Evolutionary conservation across 1,140 invertebrate species (phyloP), one percentile per base, ranked within the genome.

Genomic region (Geopemphigus sp.): DNA sequence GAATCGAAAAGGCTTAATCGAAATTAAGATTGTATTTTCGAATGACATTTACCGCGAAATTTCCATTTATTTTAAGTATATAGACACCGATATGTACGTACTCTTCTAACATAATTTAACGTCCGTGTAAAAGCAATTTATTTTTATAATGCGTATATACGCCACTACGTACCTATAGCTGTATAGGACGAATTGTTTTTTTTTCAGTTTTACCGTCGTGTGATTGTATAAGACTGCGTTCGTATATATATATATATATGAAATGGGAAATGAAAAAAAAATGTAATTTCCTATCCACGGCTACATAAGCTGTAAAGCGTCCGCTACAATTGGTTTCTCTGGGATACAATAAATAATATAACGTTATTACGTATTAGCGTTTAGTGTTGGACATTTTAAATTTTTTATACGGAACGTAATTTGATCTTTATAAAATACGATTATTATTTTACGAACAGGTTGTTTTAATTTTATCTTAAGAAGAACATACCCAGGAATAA

Each of bases 31-130:
- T 54, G 47, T 12, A 12, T 72, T 72, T 6, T 72, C 54, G 54
- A 72, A 72, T 54, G 45, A 17, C 26, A 5, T 54, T 29, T 29
- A 72, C 26, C n/a, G 50, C 22, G 3, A 72, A 72, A 72, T 29
- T 54, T 72, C 26, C 47, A 72, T 72, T 72, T 54, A 72, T 54
- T 72, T 72, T 54, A 72, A 72, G 22, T 53, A 32, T 39, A 32
- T 63, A 72, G 0, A 45, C 39, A 1, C 11, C 29, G 26, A 11
- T 63, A 32, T 17, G 15, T 19, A 19, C 1, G 11, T 50, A 50
- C 56, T 59, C 12, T 26, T 32, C 59, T 3, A 19, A 32, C 17
- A 70, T 72, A 72, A 72, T 72, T 54, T 53, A 72, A 72, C 24
- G 17, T 72, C 19, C 15, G 45, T 26, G 24, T 72, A 54, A 54